Percentiles rank a stretch among this genome's conserved stretches.
Conservation (phyloP, 2,797 vertebrate genomes). For the Acomys russatus region DNA sequence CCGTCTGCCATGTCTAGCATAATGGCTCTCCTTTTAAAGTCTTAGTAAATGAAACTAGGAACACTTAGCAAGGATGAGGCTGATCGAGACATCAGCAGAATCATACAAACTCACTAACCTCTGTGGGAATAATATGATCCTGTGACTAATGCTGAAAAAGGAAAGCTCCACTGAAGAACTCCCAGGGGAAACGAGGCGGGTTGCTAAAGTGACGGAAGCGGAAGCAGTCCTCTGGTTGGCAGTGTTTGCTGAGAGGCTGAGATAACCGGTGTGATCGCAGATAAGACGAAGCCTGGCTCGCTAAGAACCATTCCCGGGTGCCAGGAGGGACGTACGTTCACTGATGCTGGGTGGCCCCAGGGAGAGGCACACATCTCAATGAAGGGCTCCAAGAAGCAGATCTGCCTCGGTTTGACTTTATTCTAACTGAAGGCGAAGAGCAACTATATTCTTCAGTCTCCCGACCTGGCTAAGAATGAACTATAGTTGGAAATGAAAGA, state of each 20-base stretch:
- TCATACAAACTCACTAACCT: not conserved
- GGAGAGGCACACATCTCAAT: not conserved
- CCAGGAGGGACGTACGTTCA: not conserved
- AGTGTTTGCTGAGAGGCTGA: slow-evolving; percentile 35
- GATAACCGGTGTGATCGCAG: not conserved
- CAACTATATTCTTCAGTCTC: not conserved
- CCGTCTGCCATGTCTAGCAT: not conserved
- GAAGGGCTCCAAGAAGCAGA: not conserved
- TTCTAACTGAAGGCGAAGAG: slow-evolving; percentile 20
- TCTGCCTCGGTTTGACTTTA: not conserved
- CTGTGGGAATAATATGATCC: not conserved
- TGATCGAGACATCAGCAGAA: not conserved
- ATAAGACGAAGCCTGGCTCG: not conserved
- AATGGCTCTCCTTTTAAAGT: not conserved
- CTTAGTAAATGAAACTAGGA: slow-evolving; percentile 25
- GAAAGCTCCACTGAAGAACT: not conserved
- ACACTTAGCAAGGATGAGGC: not conserved
- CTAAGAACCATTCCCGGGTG: not conserved
- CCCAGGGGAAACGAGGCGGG: slow-evolving; percentile 7
- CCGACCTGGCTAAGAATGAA: not conserved
- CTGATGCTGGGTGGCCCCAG: not conserved
- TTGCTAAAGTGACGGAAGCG: not conserved
- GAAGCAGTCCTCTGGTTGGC: not conserved
- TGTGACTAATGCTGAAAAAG: not conserved
- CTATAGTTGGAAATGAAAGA: slow-evolving; percentile 29